Evolutionary conservation across 2,113 vertebrate species (phyloP).

Genomic region (Regulus satrapa): DNA sequence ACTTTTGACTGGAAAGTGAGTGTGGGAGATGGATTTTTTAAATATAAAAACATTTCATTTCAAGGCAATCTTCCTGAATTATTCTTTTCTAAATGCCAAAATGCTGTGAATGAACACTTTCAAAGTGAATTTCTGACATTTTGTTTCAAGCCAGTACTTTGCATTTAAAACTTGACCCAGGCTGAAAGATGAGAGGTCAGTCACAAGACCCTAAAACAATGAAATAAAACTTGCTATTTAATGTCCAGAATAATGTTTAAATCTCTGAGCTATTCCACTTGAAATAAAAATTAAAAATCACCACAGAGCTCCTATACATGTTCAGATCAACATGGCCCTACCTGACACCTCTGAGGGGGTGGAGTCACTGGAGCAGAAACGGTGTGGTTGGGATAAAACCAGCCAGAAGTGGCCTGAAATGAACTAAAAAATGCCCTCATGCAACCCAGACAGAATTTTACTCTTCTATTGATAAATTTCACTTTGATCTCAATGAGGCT

Average conservation of each 20-base stretch:
- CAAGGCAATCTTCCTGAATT: not conserved
- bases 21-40: not conserved
- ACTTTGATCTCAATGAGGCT: not conserved
- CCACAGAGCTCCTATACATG: not conserved
- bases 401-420: not conserved
- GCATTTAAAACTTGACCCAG: not conserved
- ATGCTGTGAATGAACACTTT: not conserved
- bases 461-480: not conserved
- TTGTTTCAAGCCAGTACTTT: not conserved
- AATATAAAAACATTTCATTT: slow-evolving; percentile 17
- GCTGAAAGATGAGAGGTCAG: not conserved
- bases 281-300: not conserved
- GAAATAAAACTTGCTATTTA: not conserved
- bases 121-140: slow-evolving; percentile 37
- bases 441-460: not conserved
- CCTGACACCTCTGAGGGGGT: not conserved
- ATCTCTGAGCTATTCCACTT: not conserved
- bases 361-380: not conserved
- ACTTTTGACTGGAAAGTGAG: not conserved
- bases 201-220: not conserved
- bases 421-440: not conserved
- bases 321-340: not conserved
- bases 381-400: not conserved
- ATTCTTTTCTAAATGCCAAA: slow-evolving; percentile 23
- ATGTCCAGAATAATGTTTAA: not conserved